A percentile compares a stretch with the other conserved stretches of the same genome.
These are phyloP conservation scores for Pristionchus arcanus DNA, from an alignment of 2,888 invertebrate genomes.

Conservation along the genomic window DNA sequence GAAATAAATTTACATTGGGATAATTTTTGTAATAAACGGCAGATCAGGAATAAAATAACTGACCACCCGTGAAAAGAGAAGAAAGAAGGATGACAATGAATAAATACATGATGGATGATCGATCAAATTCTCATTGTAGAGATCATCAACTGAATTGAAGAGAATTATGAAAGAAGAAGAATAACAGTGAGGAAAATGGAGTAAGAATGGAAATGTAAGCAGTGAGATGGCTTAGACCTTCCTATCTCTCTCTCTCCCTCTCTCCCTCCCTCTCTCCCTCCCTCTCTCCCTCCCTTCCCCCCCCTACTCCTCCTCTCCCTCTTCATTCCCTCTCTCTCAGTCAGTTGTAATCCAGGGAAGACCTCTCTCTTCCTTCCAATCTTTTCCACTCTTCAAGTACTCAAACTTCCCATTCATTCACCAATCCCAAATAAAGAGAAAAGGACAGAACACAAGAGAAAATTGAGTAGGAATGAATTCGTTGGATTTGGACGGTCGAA, in stretches of 20 bases:
- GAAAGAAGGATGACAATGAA: neutral
- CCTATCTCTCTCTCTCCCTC: slow-evolving; percentile 35
- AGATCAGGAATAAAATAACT: neutral
- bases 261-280: too few species aligned
- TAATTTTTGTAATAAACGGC: neutral
- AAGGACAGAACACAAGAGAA: slow-evolving; percentile 8
- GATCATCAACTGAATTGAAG: neutral
- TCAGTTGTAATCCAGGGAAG: slow-evolving; percentile 54
- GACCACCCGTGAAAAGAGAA: neutral
- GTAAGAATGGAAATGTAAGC: slow-evolving; percentile 49
- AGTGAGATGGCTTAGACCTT: slow-evolving; percentile 49
- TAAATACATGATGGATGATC: neutral
- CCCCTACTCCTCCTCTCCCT: neutral
- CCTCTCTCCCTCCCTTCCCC: neutral
- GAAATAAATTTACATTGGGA: neutral
- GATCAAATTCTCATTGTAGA: neutral
- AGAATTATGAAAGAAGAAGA: neutral
- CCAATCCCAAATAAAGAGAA: neutral
- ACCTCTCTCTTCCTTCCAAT: slow-evolving; percentile 31
- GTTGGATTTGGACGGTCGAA: neutral
- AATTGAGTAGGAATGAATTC: neutral
- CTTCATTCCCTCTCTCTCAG: slow-evolving; percentile 20
- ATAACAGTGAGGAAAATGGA: slow-evolving; percentile 41
- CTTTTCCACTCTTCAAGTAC: slow-evolving; percentile 35
- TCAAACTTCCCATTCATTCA: slow-evolving; percentile 39